Evolutionary conservation across 2,888 invertebrate species (phyloP).

Genomic region (Caenorhabditis sp.): DNA sequence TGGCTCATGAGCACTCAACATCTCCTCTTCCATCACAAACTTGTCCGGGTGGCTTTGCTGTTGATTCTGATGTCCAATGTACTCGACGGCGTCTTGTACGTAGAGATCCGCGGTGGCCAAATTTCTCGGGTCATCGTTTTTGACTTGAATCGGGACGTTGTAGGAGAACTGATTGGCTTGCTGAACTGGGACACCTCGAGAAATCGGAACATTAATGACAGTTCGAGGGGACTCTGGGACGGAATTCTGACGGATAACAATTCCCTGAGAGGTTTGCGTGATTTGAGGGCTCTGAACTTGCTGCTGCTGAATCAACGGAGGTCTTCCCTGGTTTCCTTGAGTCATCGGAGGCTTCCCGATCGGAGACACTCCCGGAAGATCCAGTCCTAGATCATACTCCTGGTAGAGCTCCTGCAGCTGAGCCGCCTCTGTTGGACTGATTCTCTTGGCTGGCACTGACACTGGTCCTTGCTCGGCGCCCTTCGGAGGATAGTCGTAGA

Average conservation of each 20-base stretch:
- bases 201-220: conserved; percentile 60
- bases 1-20: conserved; percentile 78
- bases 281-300: not conserved
- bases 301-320: conserved; percentile 11
- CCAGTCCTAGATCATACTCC: conserved; percentile 74
- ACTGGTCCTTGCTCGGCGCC: not conserved
- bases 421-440: conserved; percentile 72
- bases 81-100: conserved; percentile 79
- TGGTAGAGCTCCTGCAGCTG: conserved; percentile 70
- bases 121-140: conserved; percentile 35
- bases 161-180: conserved; percentile 34
- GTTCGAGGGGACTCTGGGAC: conserved; percentile 52
- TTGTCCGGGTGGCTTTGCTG: conserved; percentile 1
- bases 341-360: conserved; percentile 37
- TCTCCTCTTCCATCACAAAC: conserved; percentile 82
- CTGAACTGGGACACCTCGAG: conserved; percentile 34
- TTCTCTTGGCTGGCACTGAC: conserved; percentile 43
- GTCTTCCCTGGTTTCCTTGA: not conserved
- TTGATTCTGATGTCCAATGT: conserved; percentile 66
- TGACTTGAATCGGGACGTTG: conserved; percentile 42
- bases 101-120: conserved; percentile 77
- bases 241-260: conserved; percentile 46
- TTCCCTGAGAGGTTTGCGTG: conserved; percentile 10
- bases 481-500: conserved; percentile 68
- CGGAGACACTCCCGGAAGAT: conserved; percentile 65